phyloP scores from a whole-genome alignment of 1,140 invertebrate genomes.

The Physella acuta region DNA sequence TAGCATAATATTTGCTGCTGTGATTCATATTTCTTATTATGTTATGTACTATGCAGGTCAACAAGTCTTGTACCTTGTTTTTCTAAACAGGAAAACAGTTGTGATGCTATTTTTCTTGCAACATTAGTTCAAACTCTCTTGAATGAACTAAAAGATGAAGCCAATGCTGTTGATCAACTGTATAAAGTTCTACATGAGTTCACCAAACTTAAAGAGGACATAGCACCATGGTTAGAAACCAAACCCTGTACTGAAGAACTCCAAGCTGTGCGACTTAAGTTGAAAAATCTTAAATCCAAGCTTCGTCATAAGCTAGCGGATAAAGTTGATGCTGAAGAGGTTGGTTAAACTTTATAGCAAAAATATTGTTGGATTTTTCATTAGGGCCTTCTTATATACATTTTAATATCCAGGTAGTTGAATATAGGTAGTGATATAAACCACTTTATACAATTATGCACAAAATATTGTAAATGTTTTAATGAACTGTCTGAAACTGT shows the following conservation, averaged over 20 bases:
- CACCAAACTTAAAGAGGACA: conserved; percentile 26
- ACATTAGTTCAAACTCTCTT: conserved; percentile 35
- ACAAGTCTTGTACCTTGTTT: too few species aligned
- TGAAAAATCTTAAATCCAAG: conserved; percentile 43
- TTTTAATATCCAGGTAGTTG: too few species aligned
- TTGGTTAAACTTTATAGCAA: too few species aligned
- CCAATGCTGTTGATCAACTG: conserved; percentile 32
- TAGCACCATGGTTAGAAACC: conserved; percentile 37
- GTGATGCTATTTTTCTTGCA: conserved; percentile 34
- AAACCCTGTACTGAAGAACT: conserved; percentile 36
- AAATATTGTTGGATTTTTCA: too few species aligned
- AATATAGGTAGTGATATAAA: too few species aligned
- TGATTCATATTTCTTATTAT: too few species aligned
- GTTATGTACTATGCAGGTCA: too few species aligned
- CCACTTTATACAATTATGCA: too few species aligned
- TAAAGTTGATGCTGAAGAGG: conserved; percentile 46
- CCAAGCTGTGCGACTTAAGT: conserved; percentile 28
- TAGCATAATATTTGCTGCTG: too few species aligned
- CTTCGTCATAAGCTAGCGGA: conserved; percentile 45
- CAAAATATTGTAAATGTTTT: too few species aligned
- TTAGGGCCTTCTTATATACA: too few species aligned
- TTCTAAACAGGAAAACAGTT: conserved; percentile 32
- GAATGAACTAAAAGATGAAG: conserved; percentile 34
- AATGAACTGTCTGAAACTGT: conserved; percentile 17
- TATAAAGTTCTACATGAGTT: conserved; percentile 32